Conservation (phyloP, 2,113 vertebrate genomes). For the Anoplopoma fimbria region DNA sequence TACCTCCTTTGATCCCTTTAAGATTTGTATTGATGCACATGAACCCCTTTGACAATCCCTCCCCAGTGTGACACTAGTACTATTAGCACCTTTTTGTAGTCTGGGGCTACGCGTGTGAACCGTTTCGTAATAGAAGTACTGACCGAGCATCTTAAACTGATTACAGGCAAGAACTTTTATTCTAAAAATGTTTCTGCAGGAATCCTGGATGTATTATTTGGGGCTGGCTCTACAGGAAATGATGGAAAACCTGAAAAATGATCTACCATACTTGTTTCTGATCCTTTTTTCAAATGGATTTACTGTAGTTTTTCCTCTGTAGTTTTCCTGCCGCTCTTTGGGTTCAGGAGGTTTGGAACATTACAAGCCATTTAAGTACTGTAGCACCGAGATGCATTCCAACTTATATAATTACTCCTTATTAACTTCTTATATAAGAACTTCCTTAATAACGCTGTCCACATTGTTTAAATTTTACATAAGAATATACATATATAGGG, state of each 20-base stretch:
- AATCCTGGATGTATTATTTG: conserved; percentile 2
- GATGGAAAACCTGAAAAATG: neutral
- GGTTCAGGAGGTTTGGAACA: conserved; percentile 13
- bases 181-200: conserved; percentile 25
- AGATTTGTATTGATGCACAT: neutral
- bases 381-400: conserved; percentile 73
- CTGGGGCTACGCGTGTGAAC: conserved; percentile 13
- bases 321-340: conserved; percentile 12
- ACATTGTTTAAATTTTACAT: conserved; percentile 32
- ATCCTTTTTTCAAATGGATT: neutral
- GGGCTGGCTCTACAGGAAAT: neutral
- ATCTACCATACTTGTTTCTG: neutral
- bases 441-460: conserved; percentile 56
- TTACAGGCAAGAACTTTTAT: conserved; percentile 38
- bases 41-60: conserved; percentile 48
- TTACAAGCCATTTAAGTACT: conserved; percentile 39
- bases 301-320: conserved; percentile 2
- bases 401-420: conserved; percentile 45
- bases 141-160: conserved; percentile 16
- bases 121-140: conserved; percentile 8
- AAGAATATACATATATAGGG: conserved; percentile 28
- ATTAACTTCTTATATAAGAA: conserved; percentile 37
- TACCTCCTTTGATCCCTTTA: neutral
- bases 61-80: conserved; percentile 21
- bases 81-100: conserved; percentile 41